Evolutionary conservation across 2,113 vertebrate genomes (phyloP).

Genomic region (Phrynosoma platyrhinos): DNA sequence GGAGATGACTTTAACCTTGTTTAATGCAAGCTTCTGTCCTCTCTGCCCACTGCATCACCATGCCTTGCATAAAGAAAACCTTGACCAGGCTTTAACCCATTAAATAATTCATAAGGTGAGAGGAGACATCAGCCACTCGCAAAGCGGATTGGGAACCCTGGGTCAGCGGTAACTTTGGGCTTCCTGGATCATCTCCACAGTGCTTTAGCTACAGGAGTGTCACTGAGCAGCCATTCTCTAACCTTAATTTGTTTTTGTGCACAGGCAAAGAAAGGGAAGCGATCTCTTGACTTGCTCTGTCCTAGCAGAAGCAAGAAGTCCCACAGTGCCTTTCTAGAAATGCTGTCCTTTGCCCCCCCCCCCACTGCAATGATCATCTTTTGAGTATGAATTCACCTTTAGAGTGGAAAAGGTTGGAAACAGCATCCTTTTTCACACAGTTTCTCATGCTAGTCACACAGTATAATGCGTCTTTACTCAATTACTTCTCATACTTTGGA

Average conservation of each 20-base stretch:
- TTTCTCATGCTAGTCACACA: not conserved
- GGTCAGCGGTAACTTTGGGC: conserved; percentile 72
- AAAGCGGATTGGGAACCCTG: conserved; percentile 66
- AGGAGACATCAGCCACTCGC: conserved; percentile 69
- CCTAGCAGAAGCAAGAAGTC: rapidly evolving
- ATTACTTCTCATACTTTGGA: too few species aligned
- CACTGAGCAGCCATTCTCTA: conserved; percentile 63
- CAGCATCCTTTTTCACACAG: not conserved
- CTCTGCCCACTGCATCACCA: conserved; percentile 58
- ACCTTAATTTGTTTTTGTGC: conserved; percentile 64
- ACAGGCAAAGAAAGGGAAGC: conserved; percentile 65
- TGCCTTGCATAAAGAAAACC: conserved; percentile 64
- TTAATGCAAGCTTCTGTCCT: conserved; percentile 72
- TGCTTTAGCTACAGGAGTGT: conserved; percentile 67
- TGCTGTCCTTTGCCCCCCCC: too few species aligned
- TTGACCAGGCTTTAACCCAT: conserved; percentile 72
- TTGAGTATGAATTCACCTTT: not conserved
- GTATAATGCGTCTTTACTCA: not conserved
- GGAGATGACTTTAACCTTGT: conserved; percentile 76
- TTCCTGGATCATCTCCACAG: conserved; percentile 67
- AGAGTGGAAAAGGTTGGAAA: not conserved
- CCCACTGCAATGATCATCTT: not conserved
- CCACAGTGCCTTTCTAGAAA: conserved; percentile 6
- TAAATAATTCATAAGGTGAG: conserved; percentile 78
- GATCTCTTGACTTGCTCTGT: conserved; percentile 55